Evolutionary conservation across 2,113 vertebrate genomes (phyloP), one percentile per base, ranked within the genome.

Genomic region (Stegostoma tigrinum): DNA sequence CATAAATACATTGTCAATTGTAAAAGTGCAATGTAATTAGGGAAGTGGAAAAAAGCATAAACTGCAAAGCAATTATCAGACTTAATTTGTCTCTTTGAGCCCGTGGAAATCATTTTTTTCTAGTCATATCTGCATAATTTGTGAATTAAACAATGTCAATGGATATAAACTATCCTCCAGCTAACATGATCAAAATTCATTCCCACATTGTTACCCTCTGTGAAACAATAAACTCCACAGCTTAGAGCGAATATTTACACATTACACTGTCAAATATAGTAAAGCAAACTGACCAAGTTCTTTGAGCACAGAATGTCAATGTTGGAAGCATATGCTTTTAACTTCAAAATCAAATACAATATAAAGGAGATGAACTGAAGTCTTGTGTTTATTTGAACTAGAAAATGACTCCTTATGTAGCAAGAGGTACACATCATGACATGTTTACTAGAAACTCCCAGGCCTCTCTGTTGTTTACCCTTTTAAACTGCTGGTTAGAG

Each of bases 1-100:
- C 19, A 91, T 91, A 66, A 91, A 64, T 66, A 38, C 55, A 93
- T 45, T n/a, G 89, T n/a, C 89, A 93, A 61, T 93, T 93, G 61
- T 67, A 66, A 67, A 67, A 66, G 61, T 93, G 89, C 89, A 67
- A 93, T 66, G 89, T 66, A 93, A 93, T 93, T 93, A 93, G 89
- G 17, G 34, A 90, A 90, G 24, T 55, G 30, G 12, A 34, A 52
- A 90, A 61, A 66, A 38, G 61, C 17, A 64, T 93, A 93, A 93
- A 93, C 61, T 66, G 89, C 89, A n/a, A 66, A 66, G 34, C 61
- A 66, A 93, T 93, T 38, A 93, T 93, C 89, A 93, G 15, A 66
- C 61, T 93, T 93, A 93, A 93, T 93, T 93, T 90, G 87, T 61
- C 52, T 90, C 87, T 90, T 90, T 66, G 89, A 66, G 89, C 89